Evolutionary conservation across 64 coral and sea anemone species (phyloP), one percentile per base, ranked within the genome.

Genomic region (Orbicella faveolata): DNA sequence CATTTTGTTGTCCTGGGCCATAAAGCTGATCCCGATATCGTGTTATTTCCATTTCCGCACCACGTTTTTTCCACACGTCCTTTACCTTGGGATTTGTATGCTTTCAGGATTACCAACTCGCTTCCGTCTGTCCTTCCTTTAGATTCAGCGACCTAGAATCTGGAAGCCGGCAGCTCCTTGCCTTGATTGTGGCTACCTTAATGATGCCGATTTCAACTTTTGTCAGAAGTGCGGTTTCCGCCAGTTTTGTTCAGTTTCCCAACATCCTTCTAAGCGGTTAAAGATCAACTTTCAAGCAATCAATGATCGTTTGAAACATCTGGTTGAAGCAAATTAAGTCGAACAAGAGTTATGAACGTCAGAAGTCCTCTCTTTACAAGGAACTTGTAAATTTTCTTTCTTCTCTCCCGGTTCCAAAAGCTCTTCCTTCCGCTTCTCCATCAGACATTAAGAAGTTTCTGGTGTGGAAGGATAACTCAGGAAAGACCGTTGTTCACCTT

Each of bases 341-440:
- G 23, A 80, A 80, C 23, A n/a, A n/a, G 26, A 75, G 89, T 25
- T 91, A 94, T 74, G 30, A 87, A 39, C 53, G 77, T 35, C 93
- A 91, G 34, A 94, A 94, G 57, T 87, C 63, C 9, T 6, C 18
- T 18, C 57, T 87, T 11, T 75, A 90, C 20, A 13, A 74, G 37
- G 93, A 94, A 34, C 6, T 90, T 2, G 80, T 74, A 39, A 76
- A 12, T 36, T 91, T 94, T 52, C 55, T 90, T 55, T 21, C 19
- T 34, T 88, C 79, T 21, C 79, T 88, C 14, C 84, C 78, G 1
- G 33, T 78, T 17, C 89, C 89, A 4, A 95, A 95, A 53, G 18
- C 84, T 26, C 26, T 88, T 0, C 16, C 12, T 30, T 16, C 36
- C 13, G n/a, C 54, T 13, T 65, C 86, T 25, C 86, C 86, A 48